Evolutionary conservation across 2,888 invertebrate genomes (phyloP).

Genomic region (Isotomurus palustris): DNA sequence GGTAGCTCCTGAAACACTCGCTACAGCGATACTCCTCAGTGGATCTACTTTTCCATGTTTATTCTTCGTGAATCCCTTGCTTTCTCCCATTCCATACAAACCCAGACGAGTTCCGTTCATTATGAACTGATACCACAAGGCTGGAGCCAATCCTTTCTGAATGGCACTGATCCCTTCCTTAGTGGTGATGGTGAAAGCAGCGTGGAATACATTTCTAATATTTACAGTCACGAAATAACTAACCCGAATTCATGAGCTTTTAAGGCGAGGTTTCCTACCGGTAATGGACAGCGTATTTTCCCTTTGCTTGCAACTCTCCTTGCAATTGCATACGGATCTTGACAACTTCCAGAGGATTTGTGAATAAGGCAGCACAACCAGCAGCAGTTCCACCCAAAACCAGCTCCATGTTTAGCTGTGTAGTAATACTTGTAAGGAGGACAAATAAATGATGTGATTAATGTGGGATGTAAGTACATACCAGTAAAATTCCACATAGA

Average conservation of each 20-base stretch:
- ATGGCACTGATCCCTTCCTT: conserved; percentile 66
- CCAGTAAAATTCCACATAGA: no score
- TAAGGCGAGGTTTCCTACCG: conserved; percentile 1
- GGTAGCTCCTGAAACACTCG: conserved; percentile 71
- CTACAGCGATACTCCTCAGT: conserved; percentile 63
- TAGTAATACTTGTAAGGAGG: not conserved
- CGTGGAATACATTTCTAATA: conserved; percentile 67
- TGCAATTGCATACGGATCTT: conserved; percentile 85
- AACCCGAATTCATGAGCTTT: not conserved
- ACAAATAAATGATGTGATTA: no score
- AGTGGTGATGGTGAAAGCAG: conserved; percentile 68
- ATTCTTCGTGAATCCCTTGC: conserved; percentile 54
- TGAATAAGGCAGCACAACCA: conserved; percentile 75
- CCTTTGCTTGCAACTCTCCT: conserved; percentile 61
- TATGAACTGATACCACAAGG: conserved; percentile 75
- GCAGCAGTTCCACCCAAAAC: conserved; percentile 71
- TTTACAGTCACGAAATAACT: not conserved
- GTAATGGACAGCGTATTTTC: conserved; percentile 56
- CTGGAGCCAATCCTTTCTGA: conserved; percentile 70
- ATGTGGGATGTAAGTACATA: no score
- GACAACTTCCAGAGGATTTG: conserved; percentile 80
- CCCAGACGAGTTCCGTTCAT: conserved; percentile 78
- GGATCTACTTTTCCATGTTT: conserved; percentile 55
- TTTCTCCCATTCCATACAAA: conserved; percentile 48
- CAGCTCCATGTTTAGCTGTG: conserved; percentile 61